A percentile compares a stretch with the other conserved stretches of the same genome.
Conservation (phyloP, 1,140 invertebrate species). For the Brachionus koreanus region DNA sequence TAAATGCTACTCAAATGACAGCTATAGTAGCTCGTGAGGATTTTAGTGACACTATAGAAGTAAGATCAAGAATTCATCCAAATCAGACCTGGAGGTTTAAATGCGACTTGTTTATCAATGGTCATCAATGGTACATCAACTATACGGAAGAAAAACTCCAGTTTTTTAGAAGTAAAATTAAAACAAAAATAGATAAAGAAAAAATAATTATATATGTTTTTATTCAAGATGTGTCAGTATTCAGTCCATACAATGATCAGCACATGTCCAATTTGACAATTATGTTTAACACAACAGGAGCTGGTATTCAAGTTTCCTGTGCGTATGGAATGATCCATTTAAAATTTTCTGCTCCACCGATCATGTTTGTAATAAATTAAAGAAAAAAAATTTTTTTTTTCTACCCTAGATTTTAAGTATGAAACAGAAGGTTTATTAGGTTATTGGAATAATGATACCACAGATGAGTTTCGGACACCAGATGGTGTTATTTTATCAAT, state of each 20-base stretch:
- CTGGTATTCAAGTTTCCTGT: slow-evolving; percentile 42
- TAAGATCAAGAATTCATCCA: slow-evolving; percentile 39
- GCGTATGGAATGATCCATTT: slow-evolving; percentile 36
- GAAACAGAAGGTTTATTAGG: slow-evolving; percentile 41
- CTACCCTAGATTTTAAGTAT: background rate
- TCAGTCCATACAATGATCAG: slow-evolving; percentile 29
- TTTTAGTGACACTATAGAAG: slow-evolving; percentile 40
- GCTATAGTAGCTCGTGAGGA: slow-evolving; percentile 39
- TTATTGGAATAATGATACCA: slow-evolving; percentile 42
- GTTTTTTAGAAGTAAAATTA: slow-evolving; percentile 29
- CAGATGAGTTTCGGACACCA: slow-evolving; percentile 31
- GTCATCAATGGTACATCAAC: slow-evolving; percentile 36
- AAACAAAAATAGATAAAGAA: background rate
- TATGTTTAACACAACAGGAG: slow-evolving; percentile 31
- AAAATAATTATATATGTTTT: background rate
- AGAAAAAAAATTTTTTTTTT: background rate
- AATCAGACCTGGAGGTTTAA: slow-evolving; percentile 41
- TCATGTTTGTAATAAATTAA: slow-evolving; percentile 36
- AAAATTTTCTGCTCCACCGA: slow-evolving; percentile 38
- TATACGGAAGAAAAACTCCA: slow-evolving; percentile 43
- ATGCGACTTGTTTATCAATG: slow-evolving; percentile 44
- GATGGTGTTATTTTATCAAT: background rate
- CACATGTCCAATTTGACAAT: slow-evolving; percentile 43
- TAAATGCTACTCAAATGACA: slow-evolving; percentile 44
- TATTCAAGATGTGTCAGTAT: slow-evolving; percentile 31